Percentiles rank a stretch among this genome's conserved stretches.
Evolutionary conservation across 2,888 invertebrate genomes (phyloP).

Genomic region (Empis livida): DNA sequence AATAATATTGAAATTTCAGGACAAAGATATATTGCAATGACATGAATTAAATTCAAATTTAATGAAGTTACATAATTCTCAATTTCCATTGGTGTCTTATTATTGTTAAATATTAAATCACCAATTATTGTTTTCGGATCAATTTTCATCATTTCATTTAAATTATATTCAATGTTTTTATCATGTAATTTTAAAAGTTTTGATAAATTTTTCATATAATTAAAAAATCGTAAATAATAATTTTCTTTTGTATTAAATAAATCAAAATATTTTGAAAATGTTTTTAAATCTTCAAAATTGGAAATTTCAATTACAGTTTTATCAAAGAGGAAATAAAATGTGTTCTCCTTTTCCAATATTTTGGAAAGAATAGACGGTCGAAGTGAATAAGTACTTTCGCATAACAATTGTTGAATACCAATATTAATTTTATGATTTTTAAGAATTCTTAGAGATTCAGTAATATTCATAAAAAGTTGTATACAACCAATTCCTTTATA

Average conservation of each 20-base stretch:
- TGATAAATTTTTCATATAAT: constrained; percentile 26
- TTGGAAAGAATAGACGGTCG: constrained; percentile 19
- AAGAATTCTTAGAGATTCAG: constrained; percentile 26
- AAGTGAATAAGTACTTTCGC: constrained; percentile 21
- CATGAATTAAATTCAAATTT: constrained; percentile 60
- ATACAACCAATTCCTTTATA: constrained; percentile 26
- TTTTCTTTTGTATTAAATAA: constrained; percentile 27
- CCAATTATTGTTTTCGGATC: constrained; percentile 48
- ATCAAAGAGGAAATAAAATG: constrained; percentile 20
- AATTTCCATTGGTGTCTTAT: constrained; percentile 52
- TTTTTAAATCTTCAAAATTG: constrained; percentile 24
- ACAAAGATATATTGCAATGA: constrained; percentile 58
- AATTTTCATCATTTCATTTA: constrained; percentile 23
- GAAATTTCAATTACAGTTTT: constrained; percentile 19
- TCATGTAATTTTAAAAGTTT: constrained; percentile 32
- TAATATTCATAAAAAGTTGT: constrained; percentile 23
- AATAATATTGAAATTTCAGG: constrained; percentile 34
- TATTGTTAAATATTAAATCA: constrained; percentile 52
- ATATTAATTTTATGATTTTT: constrained; percentile 12
- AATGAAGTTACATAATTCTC: constrained; percentile 55
- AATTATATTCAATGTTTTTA: constrained; percentile 21
- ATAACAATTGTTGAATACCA: constrained; percentile 21
- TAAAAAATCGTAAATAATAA: constrained; percentile 27
- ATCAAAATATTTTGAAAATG: constrained; percentile 23
- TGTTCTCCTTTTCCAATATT: constrained; percentile 23